Evolutionary conservation across 2,113 vertebrate genomes (phyloP).

Genomic region (Macquaria ambigua): DNA sequence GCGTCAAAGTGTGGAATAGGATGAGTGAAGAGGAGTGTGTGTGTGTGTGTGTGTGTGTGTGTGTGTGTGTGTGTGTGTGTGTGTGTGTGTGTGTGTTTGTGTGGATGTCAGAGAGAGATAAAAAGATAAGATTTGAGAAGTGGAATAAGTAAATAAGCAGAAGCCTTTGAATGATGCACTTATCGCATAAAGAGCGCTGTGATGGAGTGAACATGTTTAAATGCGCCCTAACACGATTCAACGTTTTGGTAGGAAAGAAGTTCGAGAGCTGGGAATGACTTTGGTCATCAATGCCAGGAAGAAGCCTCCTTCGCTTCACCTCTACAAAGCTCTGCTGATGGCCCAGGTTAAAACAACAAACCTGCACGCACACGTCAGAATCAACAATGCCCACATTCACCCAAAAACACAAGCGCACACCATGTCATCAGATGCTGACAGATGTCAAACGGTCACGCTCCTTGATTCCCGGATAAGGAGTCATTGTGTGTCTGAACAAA

Average conservation of each 20-base stretch:
- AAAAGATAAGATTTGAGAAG: conserved; percentile 37
- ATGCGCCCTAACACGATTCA: conserved; percentile 16
- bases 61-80: not conserved
- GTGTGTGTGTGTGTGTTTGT: not conserved
- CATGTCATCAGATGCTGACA: not conserved
- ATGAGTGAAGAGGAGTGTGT: conserved; percentile 4
- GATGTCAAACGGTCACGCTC: not conserved
- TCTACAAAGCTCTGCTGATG: conserved; percentile 88
- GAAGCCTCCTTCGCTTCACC: conserved; percentile 72
- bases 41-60: conserved; percentile 1
- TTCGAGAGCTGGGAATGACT: conserved; percentile 84
- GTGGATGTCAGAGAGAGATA: conserved; percentile 11
- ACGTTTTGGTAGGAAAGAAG: conserved; percentile 82
- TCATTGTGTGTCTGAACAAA: not conserved
- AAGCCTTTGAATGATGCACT: not conserved
- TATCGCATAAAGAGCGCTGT: not conserved
- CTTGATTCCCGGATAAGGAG: not conserved
- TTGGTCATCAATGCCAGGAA: conserved; percentile 91
- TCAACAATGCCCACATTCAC: conserved; percentile 7
- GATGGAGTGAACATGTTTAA: conserved; percentile 2
- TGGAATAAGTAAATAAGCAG: not conserved
- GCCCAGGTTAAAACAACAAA: conserved; percentile 86
- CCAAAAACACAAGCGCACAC: not conserved
- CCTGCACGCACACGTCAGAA: conserved; percentile 3
- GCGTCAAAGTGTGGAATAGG: conserved; percentile 8